Evolutionary conservation across 2,113 vertebrate genomes (phyloP).

Genomic region (Neofelis nebulosa): DNA sequence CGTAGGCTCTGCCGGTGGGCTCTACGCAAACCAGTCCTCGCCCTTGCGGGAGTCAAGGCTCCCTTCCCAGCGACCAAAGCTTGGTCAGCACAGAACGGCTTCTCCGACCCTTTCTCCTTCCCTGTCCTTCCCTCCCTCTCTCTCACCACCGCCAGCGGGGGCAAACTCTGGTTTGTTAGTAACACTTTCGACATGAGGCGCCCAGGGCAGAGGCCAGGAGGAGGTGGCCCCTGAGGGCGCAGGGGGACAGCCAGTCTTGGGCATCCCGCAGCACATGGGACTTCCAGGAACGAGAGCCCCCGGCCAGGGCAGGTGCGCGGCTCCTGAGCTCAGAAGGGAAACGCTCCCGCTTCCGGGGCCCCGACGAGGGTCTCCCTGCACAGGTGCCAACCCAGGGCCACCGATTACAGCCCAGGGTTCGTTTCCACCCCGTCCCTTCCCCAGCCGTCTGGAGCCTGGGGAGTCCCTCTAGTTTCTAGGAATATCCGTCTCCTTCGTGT

Average conservation of each 20-base stretch:
- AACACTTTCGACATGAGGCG: neutral
- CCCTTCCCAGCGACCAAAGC: neutral
- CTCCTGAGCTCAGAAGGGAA: neutral
- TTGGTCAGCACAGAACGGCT: rapidly evolving
- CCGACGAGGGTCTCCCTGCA: neutral
- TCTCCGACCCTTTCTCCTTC: neutral
- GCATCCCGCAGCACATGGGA: neutral
- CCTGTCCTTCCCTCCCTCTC: neutral
- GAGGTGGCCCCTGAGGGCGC: neutral
- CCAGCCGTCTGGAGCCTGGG: neutral
- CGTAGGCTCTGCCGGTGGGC: rapidly evolving
- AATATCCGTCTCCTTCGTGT: neutral
- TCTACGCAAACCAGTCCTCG: rapidly evolving
- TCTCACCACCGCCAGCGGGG: rapidly evolving
- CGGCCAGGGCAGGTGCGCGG: neutral
- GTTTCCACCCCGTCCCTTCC: neutral
- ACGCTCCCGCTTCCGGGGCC: neutral
- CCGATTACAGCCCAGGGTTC: no score
- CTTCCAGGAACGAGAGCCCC: rapidly evolving
- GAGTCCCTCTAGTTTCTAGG: neutral
- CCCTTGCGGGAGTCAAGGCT: rapidly evolving
- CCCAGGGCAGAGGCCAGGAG: neutral
- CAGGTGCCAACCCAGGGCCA: neutral
- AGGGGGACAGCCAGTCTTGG: neutral
- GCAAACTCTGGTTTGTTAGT: neutral